Evolutionary conservation across 2,113 vertebrate genomes (phyloP), one percentile per base, ranked within the genome.

Genomic region (Xyrauchen texanus): DNA sequence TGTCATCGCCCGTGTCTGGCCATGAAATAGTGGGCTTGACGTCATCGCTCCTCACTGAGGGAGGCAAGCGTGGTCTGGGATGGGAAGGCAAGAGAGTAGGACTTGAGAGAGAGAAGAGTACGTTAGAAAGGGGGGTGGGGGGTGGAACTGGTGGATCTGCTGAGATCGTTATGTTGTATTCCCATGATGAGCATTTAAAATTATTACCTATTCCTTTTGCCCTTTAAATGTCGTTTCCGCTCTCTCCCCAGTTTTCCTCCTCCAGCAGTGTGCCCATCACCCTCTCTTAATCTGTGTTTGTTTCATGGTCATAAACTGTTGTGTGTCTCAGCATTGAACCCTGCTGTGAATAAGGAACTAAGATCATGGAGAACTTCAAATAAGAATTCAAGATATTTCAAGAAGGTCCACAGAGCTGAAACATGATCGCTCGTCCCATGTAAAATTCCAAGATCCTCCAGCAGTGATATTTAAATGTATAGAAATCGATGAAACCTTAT

Each of bases 1-100:
- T 96, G 94, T 97, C 95, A 95, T 94, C 93, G 69, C 94, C 88
- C 90, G 88, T 85, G 92, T 87, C 90, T 91, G 87, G 89, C 92
- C 78, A 86, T 94, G 92, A 96, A 95, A 95, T 93, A 95, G 90
- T 86, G 92, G 89, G 92, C 89, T 90, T 90, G 86, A 92, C 91
- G 91, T 92, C 91, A 93, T 90, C 86, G 83, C 78, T 69, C 84
- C 82, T 34, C 21, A 34, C 21, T 86, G 82, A 81, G 77, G 82
- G 90, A 74, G 73, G 65, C 65, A 76, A 88, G 90, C 85, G 70
- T 86, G 89, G 82, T 74, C 7, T 51, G 42, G 69, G 75, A 9
- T 62, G 51, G 80, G 68, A 76, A 63, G 51, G 80, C 65, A 76
- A 63, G 57, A 44, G 42, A 44, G 77, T 84, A 87, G 84, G 75